Evolutionary conservation across 2,113 vertebrate genomes (phyloP).

Genomic region (Colistium nudipinnis): DNA sequence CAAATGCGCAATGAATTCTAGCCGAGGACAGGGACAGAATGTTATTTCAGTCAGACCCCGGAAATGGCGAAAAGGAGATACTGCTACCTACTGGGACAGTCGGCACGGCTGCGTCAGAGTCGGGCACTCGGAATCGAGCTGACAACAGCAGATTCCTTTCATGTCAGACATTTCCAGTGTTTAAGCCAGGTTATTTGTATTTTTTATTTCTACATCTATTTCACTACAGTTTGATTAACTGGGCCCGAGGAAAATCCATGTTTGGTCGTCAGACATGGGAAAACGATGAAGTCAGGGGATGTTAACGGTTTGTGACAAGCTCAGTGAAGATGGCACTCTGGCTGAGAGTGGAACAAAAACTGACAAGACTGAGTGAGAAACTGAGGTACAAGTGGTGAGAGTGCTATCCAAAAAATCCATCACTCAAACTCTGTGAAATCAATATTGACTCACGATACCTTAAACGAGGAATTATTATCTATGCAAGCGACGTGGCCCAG

Average conservation of each 20-base stretch:
- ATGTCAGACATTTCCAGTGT: slow-evolving; percentile 9
- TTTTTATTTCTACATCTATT: not conserved
- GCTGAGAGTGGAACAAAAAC: slow-evolving; percentile 26
- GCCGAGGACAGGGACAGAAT: slow-evolving; percentile 3
- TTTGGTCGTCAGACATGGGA: not conserved
- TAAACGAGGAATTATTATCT: not conserved
- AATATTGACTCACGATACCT: not conserved
- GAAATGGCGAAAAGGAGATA: slow-evolving; percentile 1
- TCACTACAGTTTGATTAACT: not conserved
- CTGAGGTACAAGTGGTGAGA: slow-evolving; percentile 2
- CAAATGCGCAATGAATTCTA: slow-evolving; percentile 10
- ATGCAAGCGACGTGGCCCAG: not conserved
- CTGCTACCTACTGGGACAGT: not conserved
- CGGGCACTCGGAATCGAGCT: not conserved
- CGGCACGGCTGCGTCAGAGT: slow-evolving; percentile 3
- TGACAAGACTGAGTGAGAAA: slow-evolving; percentile 26
- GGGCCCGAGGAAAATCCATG: not conserved
- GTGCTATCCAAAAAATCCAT: slow-evolving; percentile 15
- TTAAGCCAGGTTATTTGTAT: not conserved
- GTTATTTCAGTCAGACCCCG: slow-evolving; percentile 9
- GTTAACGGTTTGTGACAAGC: slow-evolving; percentile 10
- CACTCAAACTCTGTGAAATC: not conserved
- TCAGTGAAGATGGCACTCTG: slow-evolving; percentile 23
- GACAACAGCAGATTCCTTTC: slow-evolving; percentile 22
- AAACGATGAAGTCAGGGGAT: slow-evolving; percentile 16